Conservation (phyloP, 2,888 invertebrate genomes). For the Nycteola revayana region DNA sequence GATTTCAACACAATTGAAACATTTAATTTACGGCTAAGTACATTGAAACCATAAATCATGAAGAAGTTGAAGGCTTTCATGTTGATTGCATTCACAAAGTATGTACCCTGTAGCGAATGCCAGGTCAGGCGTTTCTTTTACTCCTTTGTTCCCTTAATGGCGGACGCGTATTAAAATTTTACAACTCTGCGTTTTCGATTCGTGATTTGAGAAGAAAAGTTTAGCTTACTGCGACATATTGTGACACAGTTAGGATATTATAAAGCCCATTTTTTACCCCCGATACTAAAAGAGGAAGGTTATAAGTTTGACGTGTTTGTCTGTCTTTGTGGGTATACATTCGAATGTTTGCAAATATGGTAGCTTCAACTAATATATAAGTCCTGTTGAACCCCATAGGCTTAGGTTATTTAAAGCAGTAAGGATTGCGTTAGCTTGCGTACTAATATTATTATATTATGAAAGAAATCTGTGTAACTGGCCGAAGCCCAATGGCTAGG, state of each 20-base stretch:
- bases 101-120: slow-evolving; percentile 15
- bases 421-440: neutral
- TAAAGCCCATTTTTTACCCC: no score
- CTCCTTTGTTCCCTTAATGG: slow-evolving; percentile 9
- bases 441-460: neutral
- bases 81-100: slow-evolving; percentile 33
- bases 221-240: neutral
- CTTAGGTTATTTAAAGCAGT: no score
- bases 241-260: no score
- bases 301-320: no score
- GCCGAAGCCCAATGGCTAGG: no score
- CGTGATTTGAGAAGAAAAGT: neutral
- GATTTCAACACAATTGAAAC: slow-evolving; percentile 9
- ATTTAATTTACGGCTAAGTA: slow-evolving; percentile 16
- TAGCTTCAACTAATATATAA: no score
- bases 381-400: no score
- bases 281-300: no score
- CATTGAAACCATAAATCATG: slow-evolving; percentile 22
- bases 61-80: slow-evolving; percentile 32
- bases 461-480: no score
- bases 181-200: slow-evolving; percentile 7
- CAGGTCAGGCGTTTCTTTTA: slow-evolving; percentile 17
- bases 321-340: no score
- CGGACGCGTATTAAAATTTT: slow-evolving; percentile 8
- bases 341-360: no score